Conservation (phyloP, 2,888 invertebrate species). For the Drosophila lacicola region DNA sequence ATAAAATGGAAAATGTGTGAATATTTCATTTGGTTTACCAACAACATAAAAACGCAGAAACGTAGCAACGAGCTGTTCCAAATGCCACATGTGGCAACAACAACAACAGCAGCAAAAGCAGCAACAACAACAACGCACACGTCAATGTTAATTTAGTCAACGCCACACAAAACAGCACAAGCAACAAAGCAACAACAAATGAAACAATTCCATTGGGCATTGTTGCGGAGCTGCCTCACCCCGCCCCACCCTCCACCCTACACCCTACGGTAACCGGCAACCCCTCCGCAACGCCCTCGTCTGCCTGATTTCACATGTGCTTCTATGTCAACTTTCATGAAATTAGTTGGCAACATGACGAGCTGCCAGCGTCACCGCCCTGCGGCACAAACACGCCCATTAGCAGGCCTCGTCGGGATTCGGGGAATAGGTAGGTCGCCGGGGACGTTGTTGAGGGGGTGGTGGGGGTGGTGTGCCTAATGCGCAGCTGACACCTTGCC, state of each 20-base stretch:
- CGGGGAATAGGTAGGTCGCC: slow-evolving; percentile 7
- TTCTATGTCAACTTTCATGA: slow-evolving; percentile 83
- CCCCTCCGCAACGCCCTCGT: slow-evolving; percentile 20
- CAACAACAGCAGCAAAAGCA: slow-evolving; percentile 23
- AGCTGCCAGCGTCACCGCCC: slow-evolving; percentile 67
- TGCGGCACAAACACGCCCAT: slow-evolving; percentile 73
- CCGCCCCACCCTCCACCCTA: slow-evolving; percentile 3
- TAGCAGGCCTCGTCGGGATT: slow-evolving; percentile 50
- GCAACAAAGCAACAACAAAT: slow-evolving; percentile 41
- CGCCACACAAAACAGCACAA: slow-evolving; percentile 55
- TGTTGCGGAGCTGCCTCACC: slow-evolving; percentile 53
- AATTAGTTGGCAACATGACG: slow-evolving; percentile 83
- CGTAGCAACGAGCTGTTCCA: slow-evolving; percentile 34
- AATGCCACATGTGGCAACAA: slow-evolving; percentile 64
- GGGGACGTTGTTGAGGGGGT: slow-evolving; percentile 3
- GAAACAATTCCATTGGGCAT: slow-evolving; percentile 79
- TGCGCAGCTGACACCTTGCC: slow-evolving; percentile 79
- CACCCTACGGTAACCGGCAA: slow-evolving; percentile 4
- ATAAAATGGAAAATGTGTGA: slow-evolving; percentile 76
- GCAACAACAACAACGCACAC: slow-evolving; percentile 57
- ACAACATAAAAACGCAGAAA: slow-evolving; percentile 27
- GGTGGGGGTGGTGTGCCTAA: slow-evolving; percentile 48
- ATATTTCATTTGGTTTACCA: slow-evolving; percentile 72
- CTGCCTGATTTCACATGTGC: slow-evolving; percentile 79
- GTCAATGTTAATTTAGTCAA: slow-evolving; percentile 83